Conservation (phyloP, 2,797 vertebrate genomes). For the Micrastur ruficollis region DNA sequence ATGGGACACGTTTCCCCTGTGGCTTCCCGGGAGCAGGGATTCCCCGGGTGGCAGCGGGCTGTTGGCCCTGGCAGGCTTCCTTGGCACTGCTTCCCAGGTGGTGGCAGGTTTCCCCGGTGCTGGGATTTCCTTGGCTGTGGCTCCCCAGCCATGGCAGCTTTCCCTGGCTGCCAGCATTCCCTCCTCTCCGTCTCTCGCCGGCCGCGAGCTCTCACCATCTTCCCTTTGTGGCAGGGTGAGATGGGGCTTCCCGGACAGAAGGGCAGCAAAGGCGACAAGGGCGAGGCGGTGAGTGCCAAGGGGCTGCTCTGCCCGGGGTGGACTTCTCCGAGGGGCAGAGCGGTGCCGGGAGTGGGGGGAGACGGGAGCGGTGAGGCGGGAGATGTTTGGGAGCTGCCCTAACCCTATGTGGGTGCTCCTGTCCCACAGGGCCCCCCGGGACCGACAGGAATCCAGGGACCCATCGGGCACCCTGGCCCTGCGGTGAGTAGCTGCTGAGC, state of each 20-base stretch:
- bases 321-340: neutral
- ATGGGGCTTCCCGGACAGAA: conserved; percentile 88
- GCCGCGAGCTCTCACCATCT: neutral
- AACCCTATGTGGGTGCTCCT: neutral
- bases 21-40: neutral
- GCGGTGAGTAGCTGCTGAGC: conserved; percentile 71
- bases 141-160: neutral
- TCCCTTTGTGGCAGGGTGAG: conserved; percentile 80
- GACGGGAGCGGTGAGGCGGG: fast-evolving
- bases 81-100: neutral
- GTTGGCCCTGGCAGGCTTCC: neutral
- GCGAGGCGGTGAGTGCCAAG: conserved; percentile 82
- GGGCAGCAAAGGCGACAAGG: conserved; percentile 91
- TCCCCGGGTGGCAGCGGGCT: neutral
- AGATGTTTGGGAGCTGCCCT: neutral
- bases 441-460: conserved; percentile 84
- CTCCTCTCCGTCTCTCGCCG: neutral
- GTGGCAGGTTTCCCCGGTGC: neutral
- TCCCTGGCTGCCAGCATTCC: neutral
- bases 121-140: neutral
- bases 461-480: conserved; percentile 82
- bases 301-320: neutral
- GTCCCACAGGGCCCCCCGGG: conserved; percentile 86
- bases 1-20: neutral
- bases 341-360: fast-evolving